Percentiles rank a stretch among this genome's conserved stretches.
Evolutionary conservation across 1,140 invertebrate species (phyloP).

Genomic region (Temnothorax curvispinosus): DNA sequence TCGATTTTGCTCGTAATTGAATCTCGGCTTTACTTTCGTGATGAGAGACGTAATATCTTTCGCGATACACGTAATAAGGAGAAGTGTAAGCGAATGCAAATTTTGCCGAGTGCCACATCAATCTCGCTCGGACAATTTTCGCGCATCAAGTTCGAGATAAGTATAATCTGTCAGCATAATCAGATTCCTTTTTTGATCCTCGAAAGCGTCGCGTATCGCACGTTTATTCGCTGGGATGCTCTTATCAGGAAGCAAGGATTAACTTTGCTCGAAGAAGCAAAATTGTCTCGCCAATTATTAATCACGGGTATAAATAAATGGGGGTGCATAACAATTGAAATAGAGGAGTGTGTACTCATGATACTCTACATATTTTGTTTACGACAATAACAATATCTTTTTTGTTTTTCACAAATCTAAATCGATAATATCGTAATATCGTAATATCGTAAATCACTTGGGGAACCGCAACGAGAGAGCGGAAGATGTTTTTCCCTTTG

Average conservation of each 20-base stretch:
- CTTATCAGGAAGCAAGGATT: constrained; percentile 1
- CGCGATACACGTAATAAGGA: neutral
- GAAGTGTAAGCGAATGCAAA: constrained; percentile 20
- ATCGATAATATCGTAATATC: too few species aligned
- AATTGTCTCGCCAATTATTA: too few species aligned
- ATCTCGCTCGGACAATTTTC: constrained; percentile 21
- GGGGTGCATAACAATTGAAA: too few species aligned
- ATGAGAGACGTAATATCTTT: constrained; percentile 20
- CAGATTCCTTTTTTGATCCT: constrained; percentile 28
- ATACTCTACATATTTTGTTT: too few species aligned
- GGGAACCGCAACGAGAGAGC: too few species aligned
- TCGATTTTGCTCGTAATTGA: constrained; percentile 40
- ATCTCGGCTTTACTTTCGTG: constrained; percentile 7
- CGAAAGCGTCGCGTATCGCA: neutral
- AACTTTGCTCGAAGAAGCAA: neutral
- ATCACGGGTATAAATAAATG: too few species aligned
- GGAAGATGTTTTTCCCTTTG: too few species aligned
- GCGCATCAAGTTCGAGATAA: constrained; percentile 5
- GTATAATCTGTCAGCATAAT: constrained; percentile 32
- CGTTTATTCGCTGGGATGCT: neutral
- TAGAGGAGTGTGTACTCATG: too few species aligned
- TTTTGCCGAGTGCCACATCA: constrained; percentile 24
- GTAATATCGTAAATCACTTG: too few species aligned
- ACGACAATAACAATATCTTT: too few species aligned
- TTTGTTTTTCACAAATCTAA: too few species aligned